Conservation (phyloP, 2,888 invertebrate species). For the Gibbula magus region DNA sequence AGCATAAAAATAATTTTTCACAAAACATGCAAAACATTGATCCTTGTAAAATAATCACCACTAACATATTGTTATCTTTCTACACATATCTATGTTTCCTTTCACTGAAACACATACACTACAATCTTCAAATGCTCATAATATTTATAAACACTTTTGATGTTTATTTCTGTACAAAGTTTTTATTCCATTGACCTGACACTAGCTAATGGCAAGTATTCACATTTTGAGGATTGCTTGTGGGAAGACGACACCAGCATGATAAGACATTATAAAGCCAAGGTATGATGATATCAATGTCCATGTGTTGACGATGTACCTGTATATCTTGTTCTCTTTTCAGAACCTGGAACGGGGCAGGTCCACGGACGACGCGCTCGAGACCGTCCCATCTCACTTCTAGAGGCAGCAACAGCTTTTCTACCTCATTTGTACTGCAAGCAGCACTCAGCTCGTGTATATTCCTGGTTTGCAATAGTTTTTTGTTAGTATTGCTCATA, state of each 20-base stretch:
- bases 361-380: constrained; percentile 49
- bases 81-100: background rate
- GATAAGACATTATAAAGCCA: too few species aligned
- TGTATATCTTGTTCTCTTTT: constrained; percentile 11
- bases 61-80: too few species aligned
- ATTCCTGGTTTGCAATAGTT: too few species aligned
- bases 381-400: constrained; percentile 53
- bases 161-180: background rate
- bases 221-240: too few species aligned
- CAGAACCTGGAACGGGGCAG: constrained; percentile 47
- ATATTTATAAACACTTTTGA: background rate
- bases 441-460: background rate
- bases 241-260: too few species aligned
- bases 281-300: too few species aligned
- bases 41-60: too few species aligned
- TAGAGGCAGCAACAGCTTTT: constrained; percentile 18
- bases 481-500: too few species aligned
- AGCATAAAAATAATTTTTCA: too few species aligned
- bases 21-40: too few species aligned
- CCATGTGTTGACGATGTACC: too few species aligned
- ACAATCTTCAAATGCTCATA: background rate
- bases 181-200: background rate
- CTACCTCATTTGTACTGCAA: background rate
- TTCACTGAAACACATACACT: background rate
- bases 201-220: too few species aligned